These are phyloP conservation scores for Lagopus leucura DNA, from an alignment of 2,113 vertebrate genomes.

Conservation along the genomic window DNA sequence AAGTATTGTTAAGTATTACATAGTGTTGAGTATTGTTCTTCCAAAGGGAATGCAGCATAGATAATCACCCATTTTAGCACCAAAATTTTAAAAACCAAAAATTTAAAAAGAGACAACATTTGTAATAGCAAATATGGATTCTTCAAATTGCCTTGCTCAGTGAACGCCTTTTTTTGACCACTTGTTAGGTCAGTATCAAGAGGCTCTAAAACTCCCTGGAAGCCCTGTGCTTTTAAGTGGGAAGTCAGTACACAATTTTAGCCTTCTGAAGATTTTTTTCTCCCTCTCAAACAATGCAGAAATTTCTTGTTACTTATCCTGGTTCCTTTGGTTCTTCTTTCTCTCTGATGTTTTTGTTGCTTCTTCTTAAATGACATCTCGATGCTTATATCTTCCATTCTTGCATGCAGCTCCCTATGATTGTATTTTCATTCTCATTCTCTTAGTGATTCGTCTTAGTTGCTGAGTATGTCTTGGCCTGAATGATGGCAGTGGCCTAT, in stretches of 20 bases:
- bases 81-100: neutral
- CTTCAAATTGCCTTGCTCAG: neutral
- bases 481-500: neutral
- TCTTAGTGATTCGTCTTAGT: neutral
- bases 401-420: neutral
- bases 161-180: neutral
- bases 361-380: neutral
- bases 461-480: neutral
- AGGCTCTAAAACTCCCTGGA: neutral
- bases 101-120: neutral
- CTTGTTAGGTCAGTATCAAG: neutral
- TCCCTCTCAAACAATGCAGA: neutral
- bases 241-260: neutral
- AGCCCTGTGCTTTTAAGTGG: neutral
- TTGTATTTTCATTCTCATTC: neutral
- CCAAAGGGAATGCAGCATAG: neutral
- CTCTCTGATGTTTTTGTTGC: neutral
- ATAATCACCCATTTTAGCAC: neutral
- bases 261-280: neutral
- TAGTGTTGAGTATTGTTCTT: neutral
- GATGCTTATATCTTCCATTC: neutral
- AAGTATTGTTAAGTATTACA: neutral
- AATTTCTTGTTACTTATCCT: neutral
- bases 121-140: neutral
- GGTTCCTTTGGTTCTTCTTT: neutral